These are phyloP conservation scores for Pheosia tremula DNA, from an alignment of 2,888 invertebrate species.

Conservation along the genomic window DNA sequence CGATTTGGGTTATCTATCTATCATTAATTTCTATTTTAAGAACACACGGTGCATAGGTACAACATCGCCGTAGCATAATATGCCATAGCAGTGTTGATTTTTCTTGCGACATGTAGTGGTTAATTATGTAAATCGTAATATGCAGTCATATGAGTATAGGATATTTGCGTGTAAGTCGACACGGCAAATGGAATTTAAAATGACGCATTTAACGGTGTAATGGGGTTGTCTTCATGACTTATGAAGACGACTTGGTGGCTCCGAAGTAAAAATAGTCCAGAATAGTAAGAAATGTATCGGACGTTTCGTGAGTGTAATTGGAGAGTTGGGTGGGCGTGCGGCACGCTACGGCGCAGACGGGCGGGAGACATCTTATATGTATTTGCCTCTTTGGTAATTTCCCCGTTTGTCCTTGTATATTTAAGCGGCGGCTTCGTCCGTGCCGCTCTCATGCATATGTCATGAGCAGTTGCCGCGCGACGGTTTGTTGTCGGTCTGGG, in stretches of 20 bases:
- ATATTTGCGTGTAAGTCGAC: constrained; percentile 53
- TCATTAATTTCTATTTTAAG: too few relatives aligned
- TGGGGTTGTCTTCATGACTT: constrained; percentile 72
- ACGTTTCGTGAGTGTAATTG: constrained; percentile 77
- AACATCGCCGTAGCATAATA: neutral
- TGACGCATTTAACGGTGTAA: constrained; percentile 64
- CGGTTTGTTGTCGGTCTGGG: constrained; percentile 80
- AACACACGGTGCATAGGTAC: too few relatives aligned
- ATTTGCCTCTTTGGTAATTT: constrained; percentile 79
- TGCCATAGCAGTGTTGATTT: neutral
- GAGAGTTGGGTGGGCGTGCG: constrained; percentile 62
- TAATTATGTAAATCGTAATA: constrained; percentile 23
- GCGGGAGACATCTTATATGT: constrained; percentile 75
- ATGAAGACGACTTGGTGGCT: constrained; percentile 65
- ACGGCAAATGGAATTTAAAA: constrained; percentile 66
- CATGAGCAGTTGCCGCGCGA: constrained; percentile 83
- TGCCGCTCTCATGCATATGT: constrained; percentile 82
- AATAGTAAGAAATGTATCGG: constrained; percentile 64
- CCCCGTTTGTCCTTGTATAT: constrained; percentile 79
- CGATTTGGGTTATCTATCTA: too few relatives aligned
- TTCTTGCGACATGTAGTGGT: constrained; percentile 20
- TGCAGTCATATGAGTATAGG: constrained; percentile 26
- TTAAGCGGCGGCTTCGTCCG: constrained; percentile 71
- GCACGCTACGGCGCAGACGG: constrained; percentile 61
- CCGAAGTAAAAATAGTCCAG: constrained; percentile 66